Base-by-base conservation (phyloP, 1,140 invertebrate species). In the Temnothorax longispinosus region DNA sequence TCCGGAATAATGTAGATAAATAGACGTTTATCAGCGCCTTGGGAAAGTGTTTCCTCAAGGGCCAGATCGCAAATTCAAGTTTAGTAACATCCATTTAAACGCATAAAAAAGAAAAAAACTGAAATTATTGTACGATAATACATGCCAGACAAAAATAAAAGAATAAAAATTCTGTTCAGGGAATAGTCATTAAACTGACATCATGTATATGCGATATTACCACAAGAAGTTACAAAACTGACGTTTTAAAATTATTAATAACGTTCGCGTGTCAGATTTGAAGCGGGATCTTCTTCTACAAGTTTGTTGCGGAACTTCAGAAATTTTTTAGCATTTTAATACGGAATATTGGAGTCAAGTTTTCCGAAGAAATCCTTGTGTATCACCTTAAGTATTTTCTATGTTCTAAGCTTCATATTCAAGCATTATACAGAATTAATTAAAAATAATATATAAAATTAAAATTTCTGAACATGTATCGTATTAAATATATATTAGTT, bases 1-100 rank as follows among this genome's bases (percentile, higher is more conserved):
- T 47, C 44, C 44, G 58, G 1, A 27, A 52, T 56, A 88, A 54
- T 78, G 32, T 50, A 44, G 54, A 78, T 56, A 69, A 47, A 69
- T 27, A 75, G n/a, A 75, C 3, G 32, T 56, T 75, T 21, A 75
- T 75, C 50, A 32, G 32, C 3, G 5, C 15, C 50, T 18, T 52
- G 18, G 27, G 32, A 35, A 6, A 56, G 11, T 74, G 47, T 41
- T 1, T 32, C 8, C n/a, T 56, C n/a, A 56, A 56, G 3, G 15
- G 11, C n/a, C 50, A 69, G 18, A 7, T 69, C 10, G 13, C n/a
- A 75, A 75, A 56, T 38, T 21, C 32, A 54, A 38, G 13, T 76
- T 44, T 76, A 60, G 35, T 41, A 41, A 75, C 6, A 41, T 21
- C 3, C 21, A 27, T 47, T 47, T 71, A 27, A 3, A 71, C n/a